These are phyloP conservation scores for Synergus itoensis DNA, from an alignment of 2,888 invertebrate genomes.

Conservation along the genomic window DNA sequence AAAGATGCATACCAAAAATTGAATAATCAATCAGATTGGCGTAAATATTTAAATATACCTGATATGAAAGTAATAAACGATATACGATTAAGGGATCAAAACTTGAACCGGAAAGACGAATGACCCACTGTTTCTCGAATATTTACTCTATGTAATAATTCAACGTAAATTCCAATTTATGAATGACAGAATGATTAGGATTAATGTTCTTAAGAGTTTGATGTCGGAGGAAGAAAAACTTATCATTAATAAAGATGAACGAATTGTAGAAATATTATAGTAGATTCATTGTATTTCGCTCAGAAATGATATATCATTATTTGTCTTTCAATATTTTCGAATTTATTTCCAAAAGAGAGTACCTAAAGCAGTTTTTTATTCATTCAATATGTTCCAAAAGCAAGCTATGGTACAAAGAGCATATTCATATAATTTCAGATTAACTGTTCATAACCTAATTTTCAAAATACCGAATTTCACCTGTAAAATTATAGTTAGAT, in stretches of 20 bases:
- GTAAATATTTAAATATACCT: background rate
- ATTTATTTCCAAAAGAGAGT: too few relatives aligned
- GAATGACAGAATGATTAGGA: background rate
- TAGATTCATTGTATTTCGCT: background rate
- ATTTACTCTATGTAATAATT: background rate
- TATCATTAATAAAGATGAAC: background rate
- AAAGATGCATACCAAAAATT: background rate
- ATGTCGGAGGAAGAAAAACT: background rate
- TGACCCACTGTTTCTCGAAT: slow-evolving; percentile 3
- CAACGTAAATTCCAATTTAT: too few relatives aligned
- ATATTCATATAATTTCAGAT: background rate
- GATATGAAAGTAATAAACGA: background rate
- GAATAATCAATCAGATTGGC: background rate
- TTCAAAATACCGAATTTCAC: slow-evolving; percentile 8
- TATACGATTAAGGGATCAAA: background rate
- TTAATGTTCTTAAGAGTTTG: background rate
- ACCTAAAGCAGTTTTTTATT: too few relatives aligned
- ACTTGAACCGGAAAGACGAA: background rate
- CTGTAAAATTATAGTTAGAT: slow-evolving; percentile 24
- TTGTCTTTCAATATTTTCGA: background rate
- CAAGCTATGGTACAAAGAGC: background rate
- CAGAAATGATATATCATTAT: background rate
- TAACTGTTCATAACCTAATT: background rate
- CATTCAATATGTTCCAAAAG: background rate
- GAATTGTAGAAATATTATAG: background rate